A percentile compares a stretch with the other conserved stretches of the same genome.
Evolutionary conservation across 2,797 vertebrate species (phyloP).

Genomic region (Thamnophis elegans): DNA sequence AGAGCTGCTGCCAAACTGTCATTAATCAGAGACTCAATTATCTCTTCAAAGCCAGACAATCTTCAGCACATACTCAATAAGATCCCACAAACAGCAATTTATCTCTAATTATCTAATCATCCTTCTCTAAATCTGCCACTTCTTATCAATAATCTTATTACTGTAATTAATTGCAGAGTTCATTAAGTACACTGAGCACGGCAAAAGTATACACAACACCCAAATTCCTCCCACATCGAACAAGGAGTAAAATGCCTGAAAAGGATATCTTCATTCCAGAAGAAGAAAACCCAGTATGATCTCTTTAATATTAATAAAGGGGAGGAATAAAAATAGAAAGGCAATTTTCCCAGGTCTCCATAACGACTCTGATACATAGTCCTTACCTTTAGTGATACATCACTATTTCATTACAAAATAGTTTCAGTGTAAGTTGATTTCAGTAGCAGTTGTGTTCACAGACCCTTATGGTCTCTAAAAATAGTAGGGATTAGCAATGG

Average conservation of each 20-base stretch:
- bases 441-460: background rate
- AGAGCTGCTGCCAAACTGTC: background rate
- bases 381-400: constrained; percentile 1
- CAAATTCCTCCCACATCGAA: constrained; percentile 3
- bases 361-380: background rate
- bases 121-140: constrained; percentile 38
- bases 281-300: constrained; percentile 1
- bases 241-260: background rate
- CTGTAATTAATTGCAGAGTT: constrained; percentile 46
- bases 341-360: constrained; percentile 14
- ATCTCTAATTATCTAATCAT: constrained; percentile 41
- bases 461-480: background rate
- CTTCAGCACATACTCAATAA: constrained; percentile 33
- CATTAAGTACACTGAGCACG: constrained; percentile 31
- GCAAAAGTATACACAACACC: constrained; percentile 18
- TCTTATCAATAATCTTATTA: constrained; percentile 41
- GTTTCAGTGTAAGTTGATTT: background rate
- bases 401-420: background rate
- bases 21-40: background rate
- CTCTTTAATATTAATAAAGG: constrained; percentile 3
- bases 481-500: background rate
- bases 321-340: constrained; percentile 6
- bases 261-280: constrained; percentile 2
- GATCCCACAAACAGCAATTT: constrained; percentile 34
- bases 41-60: constrained; percentile 17